A percentile compares a stretch with the other conserved stretches of the same genome.
Evolutionary conservation across 2,888 invertebrate species (phyloP).

Genomic region (Odontocerum albicorne): DNA sequence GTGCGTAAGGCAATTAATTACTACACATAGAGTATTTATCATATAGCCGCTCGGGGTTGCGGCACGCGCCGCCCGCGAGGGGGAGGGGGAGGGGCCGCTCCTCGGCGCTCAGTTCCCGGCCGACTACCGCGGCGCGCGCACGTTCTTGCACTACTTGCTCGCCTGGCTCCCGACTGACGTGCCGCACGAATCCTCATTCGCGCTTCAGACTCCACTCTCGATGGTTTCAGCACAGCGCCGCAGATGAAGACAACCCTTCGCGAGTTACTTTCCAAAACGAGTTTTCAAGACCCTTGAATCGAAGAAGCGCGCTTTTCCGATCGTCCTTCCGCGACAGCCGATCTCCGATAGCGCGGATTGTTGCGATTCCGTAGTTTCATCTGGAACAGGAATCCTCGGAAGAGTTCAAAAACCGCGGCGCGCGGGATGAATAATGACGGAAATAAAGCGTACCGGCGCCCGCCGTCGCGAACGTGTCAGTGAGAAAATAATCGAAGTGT

Average conservation of each 20-base stretch:
- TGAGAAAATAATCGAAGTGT: conserved; percentile 30
- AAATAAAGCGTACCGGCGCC: conserved; percentile 32
- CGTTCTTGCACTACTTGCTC: conserved; percentile 16
- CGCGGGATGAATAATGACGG: conserved; percentile 29
- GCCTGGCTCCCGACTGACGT: conserved; percentile 11
- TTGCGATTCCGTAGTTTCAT: neutral
- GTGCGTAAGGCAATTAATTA: conserved; percentile 18
- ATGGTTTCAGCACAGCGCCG: conserved; percentile 10
- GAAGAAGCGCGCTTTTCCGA: neutral
- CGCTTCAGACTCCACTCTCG: conserved; percentile 9
- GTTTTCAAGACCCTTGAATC: neutral
- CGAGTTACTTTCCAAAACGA: conserved; percentile 3
- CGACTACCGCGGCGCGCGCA: conserved; percentile 27
- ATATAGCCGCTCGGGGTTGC: conserved; percentile 26
- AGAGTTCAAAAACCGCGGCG: conserved; percentile 25
- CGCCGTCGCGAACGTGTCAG: conserved; percentile 33
- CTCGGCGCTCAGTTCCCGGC: conserved; percentile 29
- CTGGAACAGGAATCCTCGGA: conserved; percentile 2
- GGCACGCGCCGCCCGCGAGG: conserved; percentile 17
- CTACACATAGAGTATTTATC: conserved; percentile 23
- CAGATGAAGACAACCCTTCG: neutral
- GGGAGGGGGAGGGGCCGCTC: conserved; percentile 17
- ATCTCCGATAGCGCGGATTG: neutral
- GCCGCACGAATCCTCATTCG: neutral
- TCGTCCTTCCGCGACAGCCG: neutral